Percentiles rank a stretch among this genome's conserved stretches.
phyloP scores from a whole-genome alignment of 2,113 vertebrate genomes.

The Xiphophorus couchianus region DNA sequence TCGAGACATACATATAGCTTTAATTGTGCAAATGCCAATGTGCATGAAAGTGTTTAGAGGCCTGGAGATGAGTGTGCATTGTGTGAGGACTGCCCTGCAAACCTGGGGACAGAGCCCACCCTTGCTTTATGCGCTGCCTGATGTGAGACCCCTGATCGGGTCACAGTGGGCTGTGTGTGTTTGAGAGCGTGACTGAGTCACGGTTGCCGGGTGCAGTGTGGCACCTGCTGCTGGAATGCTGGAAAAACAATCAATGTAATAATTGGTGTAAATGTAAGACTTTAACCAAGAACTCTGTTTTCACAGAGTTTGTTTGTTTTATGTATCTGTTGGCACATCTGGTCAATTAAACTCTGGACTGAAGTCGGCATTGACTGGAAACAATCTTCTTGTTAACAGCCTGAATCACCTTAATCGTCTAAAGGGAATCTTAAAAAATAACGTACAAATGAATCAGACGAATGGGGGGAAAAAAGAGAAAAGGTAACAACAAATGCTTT shows the following conservation, averaged over 20 bases:
- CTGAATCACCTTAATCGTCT: too few relatives aligned
- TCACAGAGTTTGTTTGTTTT: too few relatives aligned
- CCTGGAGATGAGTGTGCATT: slow-evolving; percentile 29
- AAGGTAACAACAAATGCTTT: too few relatives aligned
- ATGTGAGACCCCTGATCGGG: slow-evolving; percentile 60
- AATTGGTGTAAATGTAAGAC: not conserved
- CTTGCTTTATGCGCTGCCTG: slow-evolving; percentile 24
- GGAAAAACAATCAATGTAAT: slow-evolving; percentile 5
- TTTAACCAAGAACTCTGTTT: not conserved
- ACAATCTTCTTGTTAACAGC: too few relatives aligned
- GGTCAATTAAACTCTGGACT: not conserved
- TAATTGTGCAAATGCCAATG: slow-evolving; percentile 23
- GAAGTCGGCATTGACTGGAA: not conserved
- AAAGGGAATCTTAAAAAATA: too few relatives aligned
- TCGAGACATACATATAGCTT: slow-evolving; percentile 30
- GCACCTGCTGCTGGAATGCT: slow-evolving; percentile 58
- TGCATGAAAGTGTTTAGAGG: slow-evolving; percentile 21
- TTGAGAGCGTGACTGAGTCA: not conserved
- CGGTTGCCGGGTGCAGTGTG: slow-evolving; percentile 49
- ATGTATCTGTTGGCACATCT: not conserved
- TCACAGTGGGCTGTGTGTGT: slow-evolving; percentile 21
- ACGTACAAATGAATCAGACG: too few relatives aligned
- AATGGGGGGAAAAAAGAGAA: too few relatives aligned
- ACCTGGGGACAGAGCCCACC: slow-evolving; percentile 20
- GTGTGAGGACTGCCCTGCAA: slow-evolving; percentile 25